A percentile compares a stretch with the other conserved stretches of the same genome.
phyloP scores from a whole-genome alignment of 2,113 vertebrate species.

The Gymnobelideus leadbeateri region DNA sequence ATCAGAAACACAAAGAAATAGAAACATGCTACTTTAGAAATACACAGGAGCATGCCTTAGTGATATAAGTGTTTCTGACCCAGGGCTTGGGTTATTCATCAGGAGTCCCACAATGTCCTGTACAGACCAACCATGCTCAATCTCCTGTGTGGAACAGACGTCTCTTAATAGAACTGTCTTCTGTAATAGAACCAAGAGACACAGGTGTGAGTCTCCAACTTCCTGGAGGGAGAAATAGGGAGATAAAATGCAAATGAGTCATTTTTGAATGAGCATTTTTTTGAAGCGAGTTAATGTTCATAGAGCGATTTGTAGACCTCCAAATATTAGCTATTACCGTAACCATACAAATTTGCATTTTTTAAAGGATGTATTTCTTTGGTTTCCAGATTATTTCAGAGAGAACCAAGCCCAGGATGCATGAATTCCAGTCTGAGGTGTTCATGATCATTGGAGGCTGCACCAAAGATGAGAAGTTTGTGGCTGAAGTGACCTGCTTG shows the following conservation, averaged over 20 bases:
- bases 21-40: too few relatives aligned
- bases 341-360: background rate
- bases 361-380: background rate
- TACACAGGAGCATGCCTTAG: too few relatives aligned
- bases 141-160: background rate
- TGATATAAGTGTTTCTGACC: background rate
- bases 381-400: slow-evolving; percentile 93
- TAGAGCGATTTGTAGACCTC: background rate
- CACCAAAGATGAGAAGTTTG: slow-evolving; percentile 96
- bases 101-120: background rate
- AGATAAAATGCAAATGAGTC: background rate
- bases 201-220: background rate
- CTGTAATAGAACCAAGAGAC: background rate
- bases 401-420: slow-evolving; percentile 95
- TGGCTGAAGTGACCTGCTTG: slow-evolving; percentile 96
- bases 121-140: background rate
- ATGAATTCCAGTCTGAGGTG: slow-evolving; percentile 96
- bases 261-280: background rate
- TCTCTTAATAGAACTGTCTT: background rate
- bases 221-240: background rate
- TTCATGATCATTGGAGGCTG: slow-evolving; percentile 98
- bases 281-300: background rate
- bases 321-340: background rate
- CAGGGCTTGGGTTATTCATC: background rate
- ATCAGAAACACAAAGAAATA: too few relatives aligned